Percentiles rank a stretch among this genome's conserved stretches.
Evolutionary conservation across 2,888 invertebrate genomes (phyloP).

Genomic region (Coelopa pilipes): DNA sequence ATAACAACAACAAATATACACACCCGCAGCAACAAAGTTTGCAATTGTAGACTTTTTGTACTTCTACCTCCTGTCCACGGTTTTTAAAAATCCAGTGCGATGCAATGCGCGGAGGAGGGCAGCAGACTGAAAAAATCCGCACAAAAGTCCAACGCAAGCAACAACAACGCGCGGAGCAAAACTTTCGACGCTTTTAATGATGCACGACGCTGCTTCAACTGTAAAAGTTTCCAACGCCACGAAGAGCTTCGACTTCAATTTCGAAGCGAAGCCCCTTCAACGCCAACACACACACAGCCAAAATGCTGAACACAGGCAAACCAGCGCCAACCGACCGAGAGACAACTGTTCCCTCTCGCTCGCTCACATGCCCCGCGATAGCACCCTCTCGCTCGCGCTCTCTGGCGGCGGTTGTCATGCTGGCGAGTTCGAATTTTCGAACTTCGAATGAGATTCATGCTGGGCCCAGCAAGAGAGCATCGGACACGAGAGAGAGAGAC

Average conservation of each 20-base stretch:
- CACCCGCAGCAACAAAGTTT: conserved; percentile 1
- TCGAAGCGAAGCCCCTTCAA: conserved; percentile 40
- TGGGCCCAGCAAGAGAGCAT: not conserved
- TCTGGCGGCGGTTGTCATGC: not conserved
- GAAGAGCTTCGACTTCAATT: conserved; percentile 53
- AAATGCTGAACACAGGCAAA: too few relatives aligned
- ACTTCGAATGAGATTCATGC: conserved; percentile 16
- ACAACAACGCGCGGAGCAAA: conserved; percentile 59
- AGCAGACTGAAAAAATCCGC: conserved; percentile 12
- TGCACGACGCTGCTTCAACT: conserved; percentile 55
- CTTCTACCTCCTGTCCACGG: too few relatives aligned
- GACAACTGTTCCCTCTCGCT: too few relatives aligned
- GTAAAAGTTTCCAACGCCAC: conserved; percentile 50
- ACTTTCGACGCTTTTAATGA: conserved; percentile 56
- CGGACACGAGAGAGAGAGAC: not conserved
- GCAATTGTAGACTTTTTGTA: too few relatives aligned
- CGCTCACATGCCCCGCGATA: not conserved
- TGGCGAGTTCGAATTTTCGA: conserved; percentile 16
- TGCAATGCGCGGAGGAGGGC: not conserved
- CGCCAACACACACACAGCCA: too few relatives aligned
- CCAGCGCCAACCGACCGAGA: too few relatives aligned
- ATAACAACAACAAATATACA: conserved; percentile 7
- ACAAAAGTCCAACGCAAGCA: conserved; percentile 50
- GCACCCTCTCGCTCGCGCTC: not conserved
- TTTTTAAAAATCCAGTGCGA: not conserved